These are phyloP conservation scores for Tenthredo distinguenda DNA, from an alignment of 2,888 invertebrate species.

Conservation along the genomic window DNA sequence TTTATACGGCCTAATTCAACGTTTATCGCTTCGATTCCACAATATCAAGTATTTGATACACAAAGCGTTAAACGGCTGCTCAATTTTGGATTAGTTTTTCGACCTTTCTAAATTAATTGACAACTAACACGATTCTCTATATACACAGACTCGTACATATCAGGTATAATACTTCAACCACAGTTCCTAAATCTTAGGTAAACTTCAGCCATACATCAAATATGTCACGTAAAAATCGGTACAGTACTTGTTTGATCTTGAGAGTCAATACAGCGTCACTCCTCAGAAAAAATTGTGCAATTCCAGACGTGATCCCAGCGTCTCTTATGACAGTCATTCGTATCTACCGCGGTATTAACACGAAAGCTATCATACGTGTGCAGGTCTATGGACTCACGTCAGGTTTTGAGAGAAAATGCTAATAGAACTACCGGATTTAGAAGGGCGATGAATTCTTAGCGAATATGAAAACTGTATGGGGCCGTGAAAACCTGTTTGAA, in stretches of 20 bases:
- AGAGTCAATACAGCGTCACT: constrained; percentile 34
- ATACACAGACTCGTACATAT: background rate
- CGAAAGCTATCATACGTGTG: background rate
- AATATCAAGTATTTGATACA: background rate
- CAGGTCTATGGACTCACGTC: background rate
- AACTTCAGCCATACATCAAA: background rate
- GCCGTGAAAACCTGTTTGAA: background rate
- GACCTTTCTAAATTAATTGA: background rate
- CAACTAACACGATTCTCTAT: background rate
- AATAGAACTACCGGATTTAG: background rate
- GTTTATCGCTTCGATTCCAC: background rate
- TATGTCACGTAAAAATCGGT: background rate
- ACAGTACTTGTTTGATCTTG: background rate
- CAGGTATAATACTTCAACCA: background rate
- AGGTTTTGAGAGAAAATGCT: background rate
- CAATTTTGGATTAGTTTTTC: too few species aligned
- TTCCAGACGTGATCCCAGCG: background rate
- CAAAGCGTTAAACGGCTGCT: background rate
- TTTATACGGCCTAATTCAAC: background rate
- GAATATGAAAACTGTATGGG: background rate
- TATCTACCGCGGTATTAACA: background rate
- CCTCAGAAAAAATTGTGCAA: constrained; percentile 30
- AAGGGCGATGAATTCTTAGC: background rate
- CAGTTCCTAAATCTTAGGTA: background rate
- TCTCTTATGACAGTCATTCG: constrained; percentile 21